Percentiles rank a stretch among this genome's conserved stretches.
These are phyloP conservation scores for Takifugu rubripes DNA, from an alignment of 2,797 vertebrate genomes.

Conservation along the genomic window DNA sequence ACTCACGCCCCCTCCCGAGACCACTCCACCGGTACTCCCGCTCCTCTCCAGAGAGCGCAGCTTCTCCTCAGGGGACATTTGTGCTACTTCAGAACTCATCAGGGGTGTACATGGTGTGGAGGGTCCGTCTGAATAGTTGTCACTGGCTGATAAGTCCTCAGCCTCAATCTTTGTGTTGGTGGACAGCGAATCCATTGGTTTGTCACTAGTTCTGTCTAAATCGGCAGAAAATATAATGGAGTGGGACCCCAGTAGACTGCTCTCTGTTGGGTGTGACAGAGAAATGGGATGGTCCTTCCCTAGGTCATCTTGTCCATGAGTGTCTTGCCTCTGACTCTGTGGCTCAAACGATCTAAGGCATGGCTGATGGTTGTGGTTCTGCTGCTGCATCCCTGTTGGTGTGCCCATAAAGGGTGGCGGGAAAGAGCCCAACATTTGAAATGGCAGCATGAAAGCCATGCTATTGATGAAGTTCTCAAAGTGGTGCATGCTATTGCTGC, in stretches of 20 bases:
- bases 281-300: constrained; percentile 45
- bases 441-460: constrained; percentile 94
- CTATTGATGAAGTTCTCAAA: constrained; percentile 95
- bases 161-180: constrained; percentile 78
- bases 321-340: constrained; percentile 44
- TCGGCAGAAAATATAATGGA: constrained; percentile 77
- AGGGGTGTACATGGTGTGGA: constrained; percentile 80
- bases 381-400: constrained; percentile 75
- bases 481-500: constrained; percentile 79
- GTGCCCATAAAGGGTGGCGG: constrained; percentile 87
- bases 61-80: constrained; percentile 84
- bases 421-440: constrained; percentile 89
- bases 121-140: constrained; percentile 77
- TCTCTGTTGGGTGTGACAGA: constrained; percentile 67
- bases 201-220: constrained; percentile 74
- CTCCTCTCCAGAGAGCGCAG: constrained; percentile 80
- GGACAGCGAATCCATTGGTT: constrained; percentile 60
- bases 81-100: constrained; percentile 81
- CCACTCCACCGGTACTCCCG: constrained; percentile 30
- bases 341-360: constrained; percentile 56
- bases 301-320: constrained; percentile 32
- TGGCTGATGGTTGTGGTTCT: constrained; percentile 70
- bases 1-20: constrained; percentile 41
- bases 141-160: constrained; percentile 77
- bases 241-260: constrained; percentile 73